Percentiles rank a stretch among this genome's conserved stretches.
Conservation (phyloP, 2,797 vertebrate genomes). For the Enteromius argenteus region DNA sequence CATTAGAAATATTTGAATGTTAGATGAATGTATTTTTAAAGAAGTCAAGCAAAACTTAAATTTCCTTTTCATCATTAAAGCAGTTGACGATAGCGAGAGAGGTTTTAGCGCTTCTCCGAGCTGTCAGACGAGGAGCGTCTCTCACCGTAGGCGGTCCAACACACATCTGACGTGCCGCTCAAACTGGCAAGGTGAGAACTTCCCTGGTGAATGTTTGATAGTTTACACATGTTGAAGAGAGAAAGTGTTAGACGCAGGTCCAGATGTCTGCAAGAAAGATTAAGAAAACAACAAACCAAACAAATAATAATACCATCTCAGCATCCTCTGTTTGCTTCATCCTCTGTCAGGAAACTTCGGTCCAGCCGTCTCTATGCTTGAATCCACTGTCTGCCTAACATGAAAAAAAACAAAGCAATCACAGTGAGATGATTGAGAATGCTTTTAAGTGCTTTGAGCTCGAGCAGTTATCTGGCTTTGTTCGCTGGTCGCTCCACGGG, state of each 20-base stretch:
- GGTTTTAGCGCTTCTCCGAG: conserved; percentile 32
- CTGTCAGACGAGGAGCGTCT: conserved; percentile 41
- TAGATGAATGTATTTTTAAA: conserved; percentile 29
- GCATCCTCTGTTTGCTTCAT: conserved; percentile 2
- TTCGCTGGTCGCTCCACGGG: neutral
- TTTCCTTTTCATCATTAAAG: conserved; percentile 32
- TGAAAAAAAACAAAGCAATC: conserved; percentile 25
- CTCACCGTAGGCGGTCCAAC: conserved; percentile 28
- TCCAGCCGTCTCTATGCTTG: neutral
- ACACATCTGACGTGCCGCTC: conserved; percentile 24
- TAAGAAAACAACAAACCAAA: neutral
- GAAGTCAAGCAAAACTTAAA: conserved; percentile 2
- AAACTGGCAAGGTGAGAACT: conserved; percentile 50
- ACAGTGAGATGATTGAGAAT: conserved; percentile 11
- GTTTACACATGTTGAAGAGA: conserved; percentile 19
- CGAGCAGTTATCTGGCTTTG: conserved; percentile 23
- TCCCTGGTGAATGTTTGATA: conserved; percentile 37
- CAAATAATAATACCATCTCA: conserved; percentile 11
- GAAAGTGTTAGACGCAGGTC: neutral
- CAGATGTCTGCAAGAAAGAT: conserved; percentile 4
- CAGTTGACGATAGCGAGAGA: conserved; percentile 12
- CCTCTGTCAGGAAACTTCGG: conserved; percentile 8
- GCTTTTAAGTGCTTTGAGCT: conserved; percentile 34
- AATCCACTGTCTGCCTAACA: conserved; percentile 14
- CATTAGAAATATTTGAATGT: conserved; percentile 19